Percentiles rank a stretch among this genome's conserved stretches.
phyloP scores from a whole-genome alignment of 2,113 vertebrate genomes.

The Cephalopholis sonnerati region DNA sequence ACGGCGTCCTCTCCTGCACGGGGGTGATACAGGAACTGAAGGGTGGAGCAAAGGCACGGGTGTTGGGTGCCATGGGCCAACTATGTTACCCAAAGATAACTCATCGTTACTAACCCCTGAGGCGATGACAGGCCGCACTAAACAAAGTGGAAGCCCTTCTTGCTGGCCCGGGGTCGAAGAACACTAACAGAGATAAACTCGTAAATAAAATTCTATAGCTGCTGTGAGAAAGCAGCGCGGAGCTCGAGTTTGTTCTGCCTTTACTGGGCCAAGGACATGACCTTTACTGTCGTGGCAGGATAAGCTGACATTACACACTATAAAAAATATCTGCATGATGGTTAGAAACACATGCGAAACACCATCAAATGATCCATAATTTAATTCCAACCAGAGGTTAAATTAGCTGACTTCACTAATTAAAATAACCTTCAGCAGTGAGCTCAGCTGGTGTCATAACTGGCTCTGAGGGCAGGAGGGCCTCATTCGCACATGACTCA shows the following conservation, averaged over 20 bases:
- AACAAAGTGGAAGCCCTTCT: slow-evolving; percentile 47
- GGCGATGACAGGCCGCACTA: slow-evolving; percentile 74
- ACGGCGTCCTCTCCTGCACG: slow-evolving; percentile 29
- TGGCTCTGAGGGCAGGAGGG: neutral
- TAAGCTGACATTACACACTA: neutral
- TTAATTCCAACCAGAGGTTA: neutral
- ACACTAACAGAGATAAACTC: slow-evolving; percentile 62
- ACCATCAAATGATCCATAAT: neutral
- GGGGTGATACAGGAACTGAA: slow-evolving; percentile 3
- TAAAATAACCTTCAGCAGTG: slow-evolving; percentile 7
- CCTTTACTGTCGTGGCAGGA: neutral
- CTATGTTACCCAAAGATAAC: slow-evolving; percentile 67
- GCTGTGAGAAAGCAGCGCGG: neutral
- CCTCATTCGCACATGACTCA: neutral
- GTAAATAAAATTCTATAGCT: slow-evolving; percentile 50
- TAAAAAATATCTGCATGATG: neutral
- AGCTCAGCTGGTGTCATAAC: neutral
- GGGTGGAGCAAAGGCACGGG: slow-evolving; percentile 12
- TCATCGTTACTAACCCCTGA: slow-evolving; percentile 48
- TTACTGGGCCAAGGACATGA: neutral
- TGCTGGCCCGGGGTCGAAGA: slow-evolving; percentile 23
- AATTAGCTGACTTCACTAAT: neutral
- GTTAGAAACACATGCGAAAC: slow-evolving; percentile 1
- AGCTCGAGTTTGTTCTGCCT: neutral
- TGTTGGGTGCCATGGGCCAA: slow-evolving; percentile 22